Conservation (phyloP, 1,140 invertebrate genomes). For the Rhagoletis pomonella region DNA sequence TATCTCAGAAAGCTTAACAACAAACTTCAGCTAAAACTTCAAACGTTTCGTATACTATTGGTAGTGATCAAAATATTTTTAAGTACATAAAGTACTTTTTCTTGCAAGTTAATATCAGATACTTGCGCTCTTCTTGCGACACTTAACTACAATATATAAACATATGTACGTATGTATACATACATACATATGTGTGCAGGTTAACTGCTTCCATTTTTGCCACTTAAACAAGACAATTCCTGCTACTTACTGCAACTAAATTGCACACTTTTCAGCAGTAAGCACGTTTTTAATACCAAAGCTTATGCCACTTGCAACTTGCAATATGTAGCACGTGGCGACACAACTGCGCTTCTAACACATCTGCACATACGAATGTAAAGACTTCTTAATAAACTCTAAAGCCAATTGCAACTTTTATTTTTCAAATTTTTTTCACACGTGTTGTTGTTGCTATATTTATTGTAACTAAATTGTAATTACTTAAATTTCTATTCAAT, state of each 20-base stretch:
- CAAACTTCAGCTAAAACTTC: too few relatives aligned
- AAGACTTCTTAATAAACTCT: conserved; percentile 3
- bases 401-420: background rate
- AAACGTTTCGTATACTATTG: too few relatives aligned
- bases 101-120: background rate
- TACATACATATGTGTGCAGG: background rate
- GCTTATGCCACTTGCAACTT: conserved; percentile 5
- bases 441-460: background rate
- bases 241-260: conserved; percentile 22
- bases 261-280: background rate
- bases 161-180: too few relatives aligned
- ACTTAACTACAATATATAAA: too few relatives aligned
- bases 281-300: conserved; percentile 47
- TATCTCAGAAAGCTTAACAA: too few relatives aligned
- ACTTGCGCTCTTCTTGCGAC: background rate
- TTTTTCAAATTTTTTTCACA: background rate
- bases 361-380: background rate
- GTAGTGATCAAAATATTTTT: too few relatives aligned
- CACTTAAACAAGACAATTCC: conserved; percentile 32
- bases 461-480: too few relatives aligned
- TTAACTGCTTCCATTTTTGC: background rate
- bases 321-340: conserved; percentile 29
- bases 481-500: too few relatives aligned
- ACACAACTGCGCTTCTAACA: background rate
- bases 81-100: too few relatives aligned